These are phyloP conservation scores for Tenthredo distinguenda DNA, from an alignment of 2,888 invertebrate species.

Conservation along the genomic window DNA sequence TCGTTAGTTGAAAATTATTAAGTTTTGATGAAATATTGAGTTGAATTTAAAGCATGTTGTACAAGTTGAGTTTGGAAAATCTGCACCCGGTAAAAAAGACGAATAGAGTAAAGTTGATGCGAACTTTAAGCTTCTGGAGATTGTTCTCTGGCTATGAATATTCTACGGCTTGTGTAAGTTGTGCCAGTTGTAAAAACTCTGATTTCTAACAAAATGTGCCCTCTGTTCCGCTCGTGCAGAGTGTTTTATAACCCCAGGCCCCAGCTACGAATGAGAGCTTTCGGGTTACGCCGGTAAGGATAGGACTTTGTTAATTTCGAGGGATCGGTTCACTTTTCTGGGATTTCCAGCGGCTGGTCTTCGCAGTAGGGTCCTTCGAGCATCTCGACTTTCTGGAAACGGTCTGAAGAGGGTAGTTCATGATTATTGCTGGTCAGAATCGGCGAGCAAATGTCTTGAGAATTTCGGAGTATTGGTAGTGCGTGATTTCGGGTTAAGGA, in stretches of 20 bases:
- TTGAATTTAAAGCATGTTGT: neutral
- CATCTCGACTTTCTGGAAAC: slow-evolving; percentile 12
- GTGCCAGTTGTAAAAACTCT: neutral
- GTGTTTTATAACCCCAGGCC: neutral
- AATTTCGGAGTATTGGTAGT: neutral
- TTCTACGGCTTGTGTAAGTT: neutral
- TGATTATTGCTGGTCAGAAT: slow-evolving; percentile 18
- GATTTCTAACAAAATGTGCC: neutral
- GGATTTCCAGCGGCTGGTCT: neutral
- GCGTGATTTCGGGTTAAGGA: neutral
- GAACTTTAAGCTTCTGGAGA: neutral
- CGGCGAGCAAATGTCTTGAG: neutral
- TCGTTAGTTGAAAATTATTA: neutral
- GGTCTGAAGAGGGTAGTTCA: slow-evolving; percentile 22
- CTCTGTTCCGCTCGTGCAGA: neutral
- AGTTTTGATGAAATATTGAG: neutral
- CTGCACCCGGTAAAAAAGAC: neutral
- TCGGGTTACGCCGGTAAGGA: neutral
- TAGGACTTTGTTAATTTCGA: slow-evolving; percentile 4
- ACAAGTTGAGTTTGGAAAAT: neutral
- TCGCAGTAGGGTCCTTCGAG: neutral
- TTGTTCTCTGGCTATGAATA: neutral
- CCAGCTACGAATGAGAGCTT: neutral
- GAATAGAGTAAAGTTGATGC: slow-evolving; percentile 5
- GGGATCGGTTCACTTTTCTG: neutral